A percentile compares a stretch with the other conserved stretches of the same genome.
Evolutionary conservation across 2,113 vertebrate species (phyloP).

Genomic region (Nothoprocta perdicaria): DNA sequence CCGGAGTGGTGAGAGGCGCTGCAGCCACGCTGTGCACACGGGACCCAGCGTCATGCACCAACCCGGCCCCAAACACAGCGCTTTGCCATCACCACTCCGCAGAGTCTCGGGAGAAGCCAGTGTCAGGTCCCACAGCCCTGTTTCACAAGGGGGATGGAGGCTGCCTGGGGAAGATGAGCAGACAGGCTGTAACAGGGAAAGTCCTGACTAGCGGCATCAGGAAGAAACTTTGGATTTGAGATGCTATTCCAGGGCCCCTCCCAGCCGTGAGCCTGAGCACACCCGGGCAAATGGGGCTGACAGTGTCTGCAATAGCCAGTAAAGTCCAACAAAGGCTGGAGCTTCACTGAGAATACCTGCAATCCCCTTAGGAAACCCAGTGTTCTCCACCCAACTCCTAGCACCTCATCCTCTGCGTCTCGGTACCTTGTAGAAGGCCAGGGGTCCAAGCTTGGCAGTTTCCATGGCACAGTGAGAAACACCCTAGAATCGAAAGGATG

Average conservation of each 20-base stretch:
- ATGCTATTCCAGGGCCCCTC: background rate
- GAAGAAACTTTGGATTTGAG: background rate
- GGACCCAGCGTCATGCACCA: background rate
- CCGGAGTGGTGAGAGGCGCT: background rate
- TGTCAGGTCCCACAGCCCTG: background rate
- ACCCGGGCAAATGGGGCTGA: rapidly evolving
- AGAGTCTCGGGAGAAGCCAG: background rate
- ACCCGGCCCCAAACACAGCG: background rate
- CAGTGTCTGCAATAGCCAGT: background rate
- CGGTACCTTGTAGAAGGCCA: constrained; percentile 94
- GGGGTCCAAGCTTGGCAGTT: constrained; percentile 89
- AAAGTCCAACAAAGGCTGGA: background rate
- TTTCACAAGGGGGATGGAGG: background rate
- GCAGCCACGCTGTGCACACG: background rate
- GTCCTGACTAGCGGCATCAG: background rate
- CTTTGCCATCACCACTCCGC: background rate
- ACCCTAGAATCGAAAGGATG: constrained; percentile 75
- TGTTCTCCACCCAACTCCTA: background rate
- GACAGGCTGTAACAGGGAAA: background rate
- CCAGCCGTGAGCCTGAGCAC: background rate
- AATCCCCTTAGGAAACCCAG: background rate
- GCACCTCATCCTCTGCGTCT: rapidly evolving
- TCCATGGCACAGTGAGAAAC: constrained; percentile 89
- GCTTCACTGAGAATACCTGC: background rate
- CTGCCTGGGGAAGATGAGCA: background rate